These are phyloP conservation scores for Nasonia oneida DNA, from an alignment of 2,888 invertebrate species.

Conservation along the genomic window DNA sequence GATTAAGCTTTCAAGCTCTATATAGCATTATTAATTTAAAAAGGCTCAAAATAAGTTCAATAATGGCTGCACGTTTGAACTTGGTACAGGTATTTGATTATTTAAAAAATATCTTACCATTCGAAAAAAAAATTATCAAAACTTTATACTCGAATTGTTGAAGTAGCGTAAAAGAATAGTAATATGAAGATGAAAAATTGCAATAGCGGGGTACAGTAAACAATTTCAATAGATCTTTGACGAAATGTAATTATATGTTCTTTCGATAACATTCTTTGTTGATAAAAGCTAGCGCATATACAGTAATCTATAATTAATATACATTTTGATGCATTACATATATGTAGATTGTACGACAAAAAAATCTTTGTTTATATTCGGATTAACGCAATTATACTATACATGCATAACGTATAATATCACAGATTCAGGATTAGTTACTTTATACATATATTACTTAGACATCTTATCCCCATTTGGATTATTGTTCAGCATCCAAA, in stretches of 20 bases:
- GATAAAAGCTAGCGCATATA: slow-evolving; percentile 35
- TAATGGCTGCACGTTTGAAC: too few species aligned
- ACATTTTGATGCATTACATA: slow-evolving; percentile 38
- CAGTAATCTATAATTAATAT: slow-evolving; percentile 31
- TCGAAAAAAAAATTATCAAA: too few species aligned
- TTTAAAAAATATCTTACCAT: too few species aligned
- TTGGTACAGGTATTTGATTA: too few species aligned
- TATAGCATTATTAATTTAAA: too few species aligned
- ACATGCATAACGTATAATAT: slow-evolving; percentile 56
- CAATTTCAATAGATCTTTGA: slow-evolving; percentile 9
- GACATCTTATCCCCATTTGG: slow-evolving; percentile 19
- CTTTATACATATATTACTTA: slow-evolving; percentile 26
- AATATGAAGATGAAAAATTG: too few species aligned
- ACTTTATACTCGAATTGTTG: too few species aligned
- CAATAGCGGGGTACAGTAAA: too few species aligned
- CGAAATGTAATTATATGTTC: slow-evolving; percentile 34
- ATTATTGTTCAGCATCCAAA: slow-evolving; percentile 10
- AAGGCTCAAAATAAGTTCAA: too few species aligned
- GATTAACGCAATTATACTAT: slow-evolving; percentile 34
- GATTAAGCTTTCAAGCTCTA: neutral
- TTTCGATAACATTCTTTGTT: slow-evolving; percentile 54
- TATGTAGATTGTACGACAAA: slow-evolving; percentile 41
- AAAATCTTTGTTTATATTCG: slow-evolving; percentile 43
- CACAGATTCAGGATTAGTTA: slow-evolving; percentile 60
- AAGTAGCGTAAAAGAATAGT: too few species aligned